A percentile compares a stretch with the other conserved stretches of the same genome.
phyloP scores from a whole-genome alignment of 1,140 invertebrate genomes.

The Lasaia peninsularis region DNA sequence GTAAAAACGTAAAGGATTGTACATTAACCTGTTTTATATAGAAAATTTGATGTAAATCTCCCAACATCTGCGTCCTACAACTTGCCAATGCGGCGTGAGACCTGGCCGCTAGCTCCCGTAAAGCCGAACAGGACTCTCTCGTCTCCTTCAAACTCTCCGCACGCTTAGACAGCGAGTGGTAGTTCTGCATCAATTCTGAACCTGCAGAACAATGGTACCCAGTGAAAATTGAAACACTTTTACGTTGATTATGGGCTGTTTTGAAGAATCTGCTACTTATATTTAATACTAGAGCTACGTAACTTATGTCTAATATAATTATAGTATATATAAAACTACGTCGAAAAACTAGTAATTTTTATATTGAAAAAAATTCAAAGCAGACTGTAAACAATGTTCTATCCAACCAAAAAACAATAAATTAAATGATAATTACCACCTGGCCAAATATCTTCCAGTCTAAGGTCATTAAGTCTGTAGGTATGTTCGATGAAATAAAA shows the following conservation, averaged over 20 bases:
- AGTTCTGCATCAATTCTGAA: slow-evolving; percentile 67
- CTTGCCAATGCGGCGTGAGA: slow-evolving; percentile 44
- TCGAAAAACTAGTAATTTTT: too few species aligned
- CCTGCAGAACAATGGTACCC: slow-evolving; percentile 35
- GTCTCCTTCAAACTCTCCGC: slow-evolving; percentile 52
- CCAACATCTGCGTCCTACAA: slow-evolving; percentile 42
- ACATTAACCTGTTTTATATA: slow-evolving; percentile 64
- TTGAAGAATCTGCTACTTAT: neutral
- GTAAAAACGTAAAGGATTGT: too few species aligned
- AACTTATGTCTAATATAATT: too few species aligned
- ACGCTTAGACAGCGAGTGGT: slow-evolving; percentile 56
- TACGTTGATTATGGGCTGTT: neutral
- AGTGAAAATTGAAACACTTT: neutral
- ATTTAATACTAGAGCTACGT: too few species aligned
- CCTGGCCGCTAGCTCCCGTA: slow-evolving; percentile 50
- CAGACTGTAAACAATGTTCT: too few species aligned
- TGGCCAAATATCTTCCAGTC: too few species aligned
- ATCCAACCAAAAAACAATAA: too few species aligned
- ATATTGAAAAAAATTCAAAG: too few species aligned
- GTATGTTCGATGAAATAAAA: too few species aligned
- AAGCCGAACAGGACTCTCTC: slow-evolving; percentile 44
- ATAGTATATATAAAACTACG: too few species aligned
- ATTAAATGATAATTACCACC: too few species aligned
- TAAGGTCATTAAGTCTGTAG: too few species aligned
- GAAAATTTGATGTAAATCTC: slow-evolving; percentile 53